phyloP scores from a whole-genome alignment of 2,888 invertebrate genomes.

The Xestia xanthographa region DNA sequence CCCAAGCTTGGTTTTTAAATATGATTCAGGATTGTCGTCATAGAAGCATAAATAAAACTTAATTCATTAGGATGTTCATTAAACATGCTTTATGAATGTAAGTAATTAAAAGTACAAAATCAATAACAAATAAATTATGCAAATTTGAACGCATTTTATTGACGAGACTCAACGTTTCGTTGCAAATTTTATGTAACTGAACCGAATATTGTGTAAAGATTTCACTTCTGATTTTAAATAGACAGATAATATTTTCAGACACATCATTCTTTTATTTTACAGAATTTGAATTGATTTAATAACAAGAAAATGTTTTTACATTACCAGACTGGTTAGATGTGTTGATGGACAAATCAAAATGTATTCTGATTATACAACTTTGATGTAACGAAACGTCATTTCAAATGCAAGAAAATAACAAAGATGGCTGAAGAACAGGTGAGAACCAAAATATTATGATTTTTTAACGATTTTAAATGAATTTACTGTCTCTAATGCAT shows the following conservation, averaged over 20 bases:
- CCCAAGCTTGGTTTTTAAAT: too few relatives aligned
- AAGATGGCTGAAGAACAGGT: conserved; percentile 96
- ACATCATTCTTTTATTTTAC: neutral
- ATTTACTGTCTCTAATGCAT: conserved; percentile 66
- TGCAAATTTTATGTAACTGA: neutral
- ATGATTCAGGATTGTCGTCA: neutral
- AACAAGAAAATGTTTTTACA: neutral
- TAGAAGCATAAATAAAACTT: neutral
- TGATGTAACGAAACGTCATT: conserved; percentile 80
- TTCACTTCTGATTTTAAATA: neutral
- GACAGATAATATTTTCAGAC: neutral
- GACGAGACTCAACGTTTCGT: conserved; percentile 48
- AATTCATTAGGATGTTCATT: neutral
- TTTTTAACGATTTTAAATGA: conserved; percentile 82
- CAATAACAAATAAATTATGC: neutral
- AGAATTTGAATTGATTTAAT: neutral
- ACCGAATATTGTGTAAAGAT: neutral
- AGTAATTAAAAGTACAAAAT: neutral
- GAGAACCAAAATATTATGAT: conserved; percentile 90
- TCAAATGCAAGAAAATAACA: conserved; percentile 90
- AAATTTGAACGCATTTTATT: conserved; percentile 46
- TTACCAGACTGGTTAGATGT: neutral
- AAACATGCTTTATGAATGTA: too few relatives aligned
- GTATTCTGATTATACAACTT: conserved; percentile 44
- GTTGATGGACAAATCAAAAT: conserved; percentile 6